phyloP scores from a whole-genome alignment of 2,113 vertebrate genomes.

The Callopanchax toddi region DNA sequence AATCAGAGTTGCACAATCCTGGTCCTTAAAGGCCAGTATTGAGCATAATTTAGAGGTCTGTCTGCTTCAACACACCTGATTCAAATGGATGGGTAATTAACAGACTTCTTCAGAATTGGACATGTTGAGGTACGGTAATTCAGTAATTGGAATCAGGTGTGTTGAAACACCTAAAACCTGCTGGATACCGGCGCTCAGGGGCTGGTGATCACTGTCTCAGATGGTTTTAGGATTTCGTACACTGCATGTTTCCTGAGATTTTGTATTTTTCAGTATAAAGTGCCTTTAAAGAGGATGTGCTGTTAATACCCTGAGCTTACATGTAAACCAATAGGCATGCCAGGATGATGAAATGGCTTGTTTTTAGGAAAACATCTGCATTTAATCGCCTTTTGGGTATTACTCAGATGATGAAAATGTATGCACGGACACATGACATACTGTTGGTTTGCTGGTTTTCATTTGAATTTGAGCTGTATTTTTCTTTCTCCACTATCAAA shows the following conservation, averaged over 20 bases:
- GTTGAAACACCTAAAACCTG: too few relatives aligned
- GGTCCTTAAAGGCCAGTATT: too few relatives aligned
- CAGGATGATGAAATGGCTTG: slow-evolving; percentile 40
- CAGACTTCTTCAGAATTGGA: too few relatives aligned
- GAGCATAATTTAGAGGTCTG: too few relatives aligned
- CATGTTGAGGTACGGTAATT: too few relatives aligned
- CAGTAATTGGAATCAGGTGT: too few relatives aligned
- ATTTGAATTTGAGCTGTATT: slow-evolving; percentile 29
- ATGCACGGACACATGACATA: slow-evolving; percentile 10
- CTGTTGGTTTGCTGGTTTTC: slow-evolving; percentile 4
- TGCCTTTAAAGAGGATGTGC: slow-evolving; percentile 52
- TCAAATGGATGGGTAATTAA: too few relatives aligned
- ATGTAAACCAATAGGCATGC: slow-evolving; percentile 45
- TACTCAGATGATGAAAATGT: slow-evolving; percentile 42
- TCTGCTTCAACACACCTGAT: too few relatives aligned
- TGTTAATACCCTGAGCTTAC: slow-evolving; percentile 52
- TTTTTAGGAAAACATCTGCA: slow-evolving; percentile 58
- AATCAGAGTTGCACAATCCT: too few relatives aligned
- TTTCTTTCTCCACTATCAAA: slow-evolving; percentile 1
- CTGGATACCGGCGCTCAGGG: too few relatives aligned
- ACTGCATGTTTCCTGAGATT: neutral
- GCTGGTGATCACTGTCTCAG: too few relatives aligned
- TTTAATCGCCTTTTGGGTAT: slow-evolving; percentile 55
- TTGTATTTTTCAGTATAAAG: slow-evolving; percentile 22
- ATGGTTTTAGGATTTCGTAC: too few relatives aligned